These are phyloP conservation scores for Dastarcus helophoroides DNA, from an alignment of 2,888 invertebrate species.

Conservation along the genomic window DNA sequence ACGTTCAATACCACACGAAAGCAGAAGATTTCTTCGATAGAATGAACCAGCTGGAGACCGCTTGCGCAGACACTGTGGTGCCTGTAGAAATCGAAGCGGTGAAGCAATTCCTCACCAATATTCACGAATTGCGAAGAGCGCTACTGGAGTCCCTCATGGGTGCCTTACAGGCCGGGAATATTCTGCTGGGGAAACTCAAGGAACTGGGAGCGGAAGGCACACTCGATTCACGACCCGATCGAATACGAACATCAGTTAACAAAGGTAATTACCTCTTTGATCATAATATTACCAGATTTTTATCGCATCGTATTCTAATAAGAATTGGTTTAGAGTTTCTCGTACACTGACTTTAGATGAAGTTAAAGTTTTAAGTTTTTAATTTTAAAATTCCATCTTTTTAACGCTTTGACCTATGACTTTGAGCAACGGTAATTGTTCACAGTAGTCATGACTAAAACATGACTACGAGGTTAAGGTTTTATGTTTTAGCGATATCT, in stretches of 20 bases:
- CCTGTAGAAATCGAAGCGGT: constrained; percentile 64
- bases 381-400: not conserved
- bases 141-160: constrained; percentile 67
- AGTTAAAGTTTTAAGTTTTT: too few species aligned
- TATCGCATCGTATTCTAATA: too few species aligned
- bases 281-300: too few species aligned
- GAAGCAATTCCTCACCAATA: constrained; percentile 53
- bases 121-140: constrained; percentile 58
- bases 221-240: constrained; percentile 60
- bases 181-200: constrained; percentile 59
- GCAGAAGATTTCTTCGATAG: constrained; percentile 56
- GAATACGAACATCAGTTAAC: constrained; percentile 37
- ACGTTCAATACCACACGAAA: constrained; percentile 65
- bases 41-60: constrained; percentile 56
- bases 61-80: constrained; percentile 53
- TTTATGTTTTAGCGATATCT: constrained; percentile 43
- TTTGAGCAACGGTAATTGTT: not conserved
- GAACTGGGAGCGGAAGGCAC: constrained; percentile 64
- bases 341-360: too few species aligned
- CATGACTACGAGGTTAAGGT: too few species aligned
- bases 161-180: constrained; percentile 71
- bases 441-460: not conserved
- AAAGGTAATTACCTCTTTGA: constrained; percentile 35
- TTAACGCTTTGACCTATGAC: too few species aligned
- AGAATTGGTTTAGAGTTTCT: too few species aligned